phyloP scores from a whole-genome alignment of 1,140 invertebrate species.

The Macrocentrus cingulum region DNA sequence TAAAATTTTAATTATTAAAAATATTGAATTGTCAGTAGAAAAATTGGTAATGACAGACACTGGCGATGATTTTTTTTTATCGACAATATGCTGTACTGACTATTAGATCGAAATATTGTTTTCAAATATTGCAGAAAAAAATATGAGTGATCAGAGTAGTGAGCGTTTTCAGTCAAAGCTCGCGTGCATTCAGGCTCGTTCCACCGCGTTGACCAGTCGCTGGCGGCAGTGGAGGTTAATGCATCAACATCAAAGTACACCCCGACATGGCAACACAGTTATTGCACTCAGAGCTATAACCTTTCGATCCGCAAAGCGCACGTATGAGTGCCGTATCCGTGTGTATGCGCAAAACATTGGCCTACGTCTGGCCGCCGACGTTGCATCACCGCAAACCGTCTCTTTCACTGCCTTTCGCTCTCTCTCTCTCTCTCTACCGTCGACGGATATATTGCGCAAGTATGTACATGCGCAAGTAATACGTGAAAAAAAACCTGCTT shows the following conservation, averaged over 20 bases:
- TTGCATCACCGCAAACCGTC: no score
- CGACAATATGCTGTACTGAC: no score
- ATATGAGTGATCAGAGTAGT: no score
- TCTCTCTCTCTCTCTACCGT: no score
- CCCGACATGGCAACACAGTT: conserved; percentile 24
- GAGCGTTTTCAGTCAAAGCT: no score
- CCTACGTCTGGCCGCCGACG: not conserved
- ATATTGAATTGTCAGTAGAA: no score
- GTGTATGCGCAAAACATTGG: conserved; percentile 13
- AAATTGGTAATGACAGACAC: no score
- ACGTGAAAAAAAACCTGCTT: not conserved
- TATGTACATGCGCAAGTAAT: not conserved
- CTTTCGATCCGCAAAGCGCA: conserved; percentile 20
- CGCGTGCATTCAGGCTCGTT: not conserved
- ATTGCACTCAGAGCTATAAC: conserved; percentile 29
- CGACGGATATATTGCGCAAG: not conserved
- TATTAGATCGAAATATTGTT: no score
- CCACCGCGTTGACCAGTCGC: no score
- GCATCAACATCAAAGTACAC: conserved; percentile 35
- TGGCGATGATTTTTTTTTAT: not conserved
- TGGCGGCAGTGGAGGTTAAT: conserved; percentile 25
- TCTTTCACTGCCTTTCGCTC: no score
- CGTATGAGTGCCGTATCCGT: not conserved
- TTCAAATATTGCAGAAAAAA: no score
- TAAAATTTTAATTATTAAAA: no score